Evolutionary conservation across 2,888 invertebrate genomes (phyloP), one percentile per base, ranked within the genome.

Genomic region (Patella ulyssiponensis): DNA sequence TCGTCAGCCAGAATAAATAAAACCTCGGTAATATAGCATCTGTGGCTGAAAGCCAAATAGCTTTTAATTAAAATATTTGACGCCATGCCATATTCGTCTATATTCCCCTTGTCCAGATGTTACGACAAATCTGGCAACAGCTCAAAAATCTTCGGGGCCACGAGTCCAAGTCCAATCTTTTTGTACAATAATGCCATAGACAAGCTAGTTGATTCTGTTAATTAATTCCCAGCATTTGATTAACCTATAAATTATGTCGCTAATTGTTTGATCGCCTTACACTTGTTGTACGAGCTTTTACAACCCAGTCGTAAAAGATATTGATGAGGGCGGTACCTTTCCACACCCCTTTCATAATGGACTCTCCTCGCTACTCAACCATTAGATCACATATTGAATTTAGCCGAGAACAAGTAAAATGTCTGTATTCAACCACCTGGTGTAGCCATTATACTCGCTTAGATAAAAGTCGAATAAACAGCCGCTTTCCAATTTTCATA

Each of bases 301-400:
- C 44, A 44, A 44, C 44, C 9, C 23, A 64, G 23, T 64, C 64
- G 23, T 64, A 64, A 64, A 64, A 9, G 9, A 64, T 64, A 64
- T 64, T 64, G 20, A 64, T 64, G 76, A 54, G 23, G 71, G 56
- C 56, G 56, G 20, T 54, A 20, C 70, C 73, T 54, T 71, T 14
- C 56, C 76, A 51, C 83, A 79, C 74, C 71, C 52, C 69, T 27
- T 58, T 73, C 58, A 64, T 73, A 58, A 72, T 83, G 83, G 80
- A 80, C 80, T 79, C 79, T 78, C 72, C 84, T 80, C 72, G 54
- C 74, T 72, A 81, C 79, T 79, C 78, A 80, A 79, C 70, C 82
- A 80, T 82, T 82, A 82, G 80, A 82, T 82, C 80, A 81, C 79
- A 79, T 82, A 83, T 83, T 81, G 82, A 82, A 79, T 83, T 82